Percentiles rank a stretch among this genome's conserved stretches.
Evolutionary conservation across 2,888 invertebrate genomes (phyloP).

Genomic region (Parnassius smintheus): DNA sequence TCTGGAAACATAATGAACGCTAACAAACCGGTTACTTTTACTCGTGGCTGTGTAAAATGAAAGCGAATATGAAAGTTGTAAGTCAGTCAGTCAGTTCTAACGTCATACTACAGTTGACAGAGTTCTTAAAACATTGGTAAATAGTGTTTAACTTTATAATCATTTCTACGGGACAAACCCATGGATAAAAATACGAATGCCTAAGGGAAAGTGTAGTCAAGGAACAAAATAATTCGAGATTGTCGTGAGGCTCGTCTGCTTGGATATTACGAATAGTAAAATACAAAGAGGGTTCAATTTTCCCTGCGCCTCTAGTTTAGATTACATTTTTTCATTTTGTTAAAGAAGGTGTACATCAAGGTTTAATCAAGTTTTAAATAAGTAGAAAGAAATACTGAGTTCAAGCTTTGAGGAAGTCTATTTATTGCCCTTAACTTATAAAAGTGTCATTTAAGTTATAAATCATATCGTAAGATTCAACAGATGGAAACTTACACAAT

Average conservation of each 20-base stretch:
- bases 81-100: slow-evolving; percentile 68
- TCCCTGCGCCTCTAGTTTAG: slow-evolving; percentile 47
- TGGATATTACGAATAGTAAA: slow-evolving; percentile 70
- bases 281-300: slow-evolving; percentile 58
- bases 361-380: slow-evolving; percentile 5
- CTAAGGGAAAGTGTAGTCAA: slow-evolving; percentile 76
- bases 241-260: slow-evolving; percentile 65
- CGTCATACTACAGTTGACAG: slow-evolving; percentile 37
- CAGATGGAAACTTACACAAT: no score
- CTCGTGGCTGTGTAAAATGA: slow-evolving; percentile 62
- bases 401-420: no score
- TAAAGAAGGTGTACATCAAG: slow-evolving; percentile 26
- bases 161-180: slow-evolving; percentile 30
- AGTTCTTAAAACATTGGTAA: slow-evolving; percentile 29
- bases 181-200: slow-evolving; percentile 44
- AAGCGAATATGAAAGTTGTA: slow-evolving; percentile 69
- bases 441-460: no score
- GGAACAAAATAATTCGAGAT: slow-evolving; percentile 76
- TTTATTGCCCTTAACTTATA: no score
- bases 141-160: slow-evolving; percentile 35
- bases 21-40: slow-evolving; percentile 51
- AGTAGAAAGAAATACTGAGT: neutral
- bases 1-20: slow-evolving; percentile 43
- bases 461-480: no score
- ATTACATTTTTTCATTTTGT: slow-evolving; percentile 34